Evolutionary conservation across 2,888 invertebrate species (phyloP), one percentile per base, ranked within the genome.

Genomic region (Cheilosia scutellata): DNA sequence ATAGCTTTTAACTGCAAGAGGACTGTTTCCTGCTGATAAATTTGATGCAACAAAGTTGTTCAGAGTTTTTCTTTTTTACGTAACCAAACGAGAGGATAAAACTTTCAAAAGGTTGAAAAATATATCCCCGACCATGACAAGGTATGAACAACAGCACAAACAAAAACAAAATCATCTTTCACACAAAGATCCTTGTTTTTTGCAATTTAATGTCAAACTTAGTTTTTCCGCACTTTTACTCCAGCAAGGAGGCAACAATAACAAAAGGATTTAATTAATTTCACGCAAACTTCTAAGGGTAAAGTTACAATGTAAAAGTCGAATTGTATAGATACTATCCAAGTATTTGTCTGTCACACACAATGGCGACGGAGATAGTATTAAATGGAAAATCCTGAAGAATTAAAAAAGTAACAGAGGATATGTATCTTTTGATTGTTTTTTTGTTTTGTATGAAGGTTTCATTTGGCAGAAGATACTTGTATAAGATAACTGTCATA

Each of bases 201-300:
- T 29, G 25, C 13, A 7, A 20, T 37, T 20, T 25, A 25, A 49
- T 20, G 11, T 0, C 9, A 37, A 37, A 37, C 6, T 27, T 20
- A 42, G 27, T 37, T 71, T 68, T 27, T 68, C 20, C 20, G n/a
- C 60, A 74, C 20, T 42, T 65, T 57, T 27, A 58, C 25, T 33
- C 4, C 20, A 58, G 16, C 47, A 3, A 49, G 6, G 6, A 25
- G 65, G 27, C 44, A 74, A 65, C 11, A 60, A 47, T 31, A 40
- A 68, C 37, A 60, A 62, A 53, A 47, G 53, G 44, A 62, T 80
- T 75, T 66, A 80, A 80, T 80, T 80, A 80, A 75, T 74, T 74
- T 33, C 20, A 44, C 5, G 40, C 25, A 60, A 75, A 75, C 44
- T 66, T 66, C 42, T 2, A 40, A 75, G 68, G 74, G 74, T 62